Conservation (phyloP, 2,113 vertebrate species). For the Furnarius figulus region DNA sequence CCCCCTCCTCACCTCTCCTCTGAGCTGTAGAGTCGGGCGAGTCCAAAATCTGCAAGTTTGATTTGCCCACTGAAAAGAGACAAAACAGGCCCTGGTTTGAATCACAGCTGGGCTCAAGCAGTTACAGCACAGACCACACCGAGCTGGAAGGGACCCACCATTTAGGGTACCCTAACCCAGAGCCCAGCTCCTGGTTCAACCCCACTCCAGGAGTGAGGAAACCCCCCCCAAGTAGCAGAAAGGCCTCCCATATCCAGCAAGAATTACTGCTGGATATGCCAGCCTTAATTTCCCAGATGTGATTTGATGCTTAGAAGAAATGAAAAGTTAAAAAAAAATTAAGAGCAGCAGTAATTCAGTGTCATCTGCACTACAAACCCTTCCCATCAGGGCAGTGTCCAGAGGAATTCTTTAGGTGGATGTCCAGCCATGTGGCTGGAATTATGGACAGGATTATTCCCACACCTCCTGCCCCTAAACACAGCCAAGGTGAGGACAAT, state of each 20-base stretch:
- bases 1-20: slow-evolving; percentile 90
- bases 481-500: accelerated
- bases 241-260: background rate
- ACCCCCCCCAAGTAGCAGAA: accelerated
- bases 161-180: too few relatives aligned
- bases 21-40: slow-evolving; percentile 96
- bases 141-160: background rate
- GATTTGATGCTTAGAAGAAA: background rate
- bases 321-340: accelerated
- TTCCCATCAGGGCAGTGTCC: background rate
- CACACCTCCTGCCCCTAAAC: background rate
- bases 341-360: background rate
- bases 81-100: background rate
- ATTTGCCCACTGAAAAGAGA: slow-evolving; percentile 89
- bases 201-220: background rate
- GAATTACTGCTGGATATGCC: background rate
- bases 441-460: accelerated
- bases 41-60: slow-evolving; percentile 96
- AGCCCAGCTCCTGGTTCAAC: background rate
- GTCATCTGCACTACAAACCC: background rate
- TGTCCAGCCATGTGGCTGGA: background rate
- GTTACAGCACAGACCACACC: background rate
- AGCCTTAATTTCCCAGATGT: background rate
- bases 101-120: background rate
- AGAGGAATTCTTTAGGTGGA: background rate